These are phyloP conservation scores for Cryptus armator DNA, from an alignment of 2,888 invertebrate species.

Conservation along the genomic window DNA sequence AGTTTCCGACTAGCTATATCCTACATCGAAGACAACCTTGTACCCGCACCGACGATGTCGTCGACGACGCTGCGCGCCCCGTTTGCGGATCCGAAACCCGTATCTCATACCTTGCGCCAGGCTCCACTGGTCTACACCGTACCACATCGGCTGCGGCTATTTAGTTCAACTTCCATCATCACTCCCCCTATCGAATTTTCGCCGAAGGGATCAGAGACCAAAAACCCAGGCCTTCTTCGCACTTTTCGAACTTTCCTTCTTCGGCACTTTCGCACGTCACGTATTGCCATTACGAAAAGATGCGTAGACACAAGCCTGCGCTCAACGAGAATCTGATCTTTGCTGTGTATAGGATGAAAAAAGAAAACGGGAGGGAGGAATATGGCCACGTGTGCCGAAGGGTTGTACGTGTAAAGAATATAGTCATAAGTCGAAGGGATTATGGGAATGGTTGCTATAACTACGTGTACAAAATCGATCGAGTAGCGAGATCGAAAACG, in stretches of 20 bases:
- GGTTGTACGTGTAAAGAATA: constrained; percentile 63
- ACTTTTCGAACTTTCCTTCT: constrained; percentile 40
- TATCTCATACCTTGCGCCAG: constrained; percentile 28
- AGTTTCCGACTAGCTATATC: constrained; percentile 45
- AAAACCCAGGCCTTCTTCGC: constrained; percentile 3
- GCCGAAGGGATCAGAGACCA: constrained; percentile 41
- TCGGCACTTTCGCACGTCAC: constrained; percentile 5
- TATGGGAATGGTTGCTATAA: constrained; percentile 40
- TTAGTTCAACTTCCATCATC: constrained; percentile 51
- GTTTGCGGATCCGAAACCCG: constrained; percentile 49
- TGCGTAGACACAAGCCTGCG: constrained; percentile 14
- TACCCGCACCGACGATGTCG: not conserved
- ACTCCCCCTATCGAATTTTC: constrained; percentile 40
- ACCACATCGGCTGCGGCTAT: constrained; percentile 33
- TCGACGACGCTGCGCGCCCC: constrained; percentile 33
- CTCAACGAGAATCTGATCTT: constrained; percentile 9
- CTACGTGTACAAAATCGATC: constrained; percentile 41
- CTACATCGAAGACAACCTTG: not conserved
- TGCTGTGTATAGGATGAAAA: not conserved
- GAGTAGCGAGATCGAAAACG: constrained; percentile 17
- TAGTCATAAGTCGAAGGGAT: constrained; percentile 34
- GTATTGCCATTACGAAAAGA: not conserved
- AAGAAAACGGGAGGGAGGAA: constrained; percentile 4
- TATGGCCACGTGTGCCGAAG: constrained; percentile 46
- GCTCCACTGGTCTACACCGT: constrained; percentile 16